A percentile compares a stretch with the other conserved stretches of the same genome.
Conservation (phyloP, 2,113 vertebrate species). For the Thalassarche chlororhynchos region DNA sequence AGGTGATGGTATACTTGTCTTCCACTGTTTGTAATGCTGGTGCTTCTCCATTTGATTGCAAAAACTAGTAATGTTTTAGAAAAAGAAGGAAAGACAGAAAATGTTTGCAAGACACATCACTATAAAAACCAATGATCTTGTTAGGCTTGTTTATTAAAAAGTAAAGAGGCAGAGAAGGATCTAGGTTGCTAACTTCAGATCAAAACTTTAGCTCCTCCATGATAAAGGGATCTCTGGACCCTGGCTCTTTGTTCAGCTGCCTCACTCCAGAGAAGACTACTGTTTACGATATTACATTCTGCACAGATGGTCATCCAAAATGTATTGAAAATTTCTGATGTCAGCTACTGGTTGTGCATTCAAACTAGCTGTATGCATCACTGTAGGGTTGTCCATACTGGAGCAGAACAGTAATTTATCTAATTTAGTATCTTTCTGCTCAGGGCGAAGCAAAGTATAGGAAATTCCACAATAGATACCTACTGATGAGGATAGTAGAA, state of each 20-base stretch:
- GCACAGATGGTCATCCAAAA: neutral
- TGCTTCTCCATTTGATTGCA: neutral
- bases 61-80: neutral
- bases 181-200: neutral
- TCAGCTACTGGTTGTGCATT: neutral
- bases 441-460: neutral
- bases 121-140: neutral
- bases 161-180: neutral
- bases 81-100: neutral
- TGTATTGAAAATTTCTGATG: neutral
- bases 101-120: neutral
- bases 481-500: neutral
- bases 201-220: neutral
- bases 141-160: neutral
- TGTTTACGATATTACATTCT: fast-evolving
- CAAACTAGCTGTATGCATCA: neutral
- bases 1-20: neutral
- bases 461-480: neutral
- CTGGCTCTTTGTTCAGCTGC: neutral
- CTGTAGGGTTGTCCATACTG: neutral
- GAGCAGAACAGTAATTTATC: neutral
- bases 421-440: neutral
- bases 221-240: neutral
- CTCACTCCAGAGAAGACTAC: neutral
- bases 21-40: neutral